Conservation (phyloP, 2,797 vertebrate species). For the Sarcophilus harrisii region DNA sequence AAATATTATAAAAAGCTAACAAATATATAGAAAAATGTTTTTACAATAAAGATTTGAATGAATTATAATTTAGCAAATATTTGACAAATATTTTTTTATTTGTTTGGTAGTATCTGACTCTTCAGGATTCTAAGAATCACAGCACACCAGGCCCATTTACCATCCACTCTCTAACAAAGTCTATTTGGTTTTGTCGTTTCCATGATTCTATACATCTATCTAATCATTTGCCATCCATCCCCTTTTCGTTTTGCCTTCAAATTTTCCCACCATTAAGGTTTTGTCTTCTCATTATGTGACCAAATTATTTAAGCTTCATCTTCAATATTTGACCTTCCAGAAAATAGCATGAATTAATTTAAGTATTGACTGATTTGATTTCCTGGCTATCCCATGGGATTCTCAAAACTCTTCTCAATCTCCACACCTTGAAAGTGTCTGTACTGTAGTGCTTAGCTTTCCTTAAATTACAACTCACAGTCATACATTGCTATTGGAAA, state of each 20-base stretch:
- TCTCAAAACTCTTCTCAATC: background rate
- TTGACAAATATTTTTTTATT: background rate
- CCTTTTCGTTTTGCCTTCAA: background rate
- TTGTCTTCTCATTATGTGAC: background rate
- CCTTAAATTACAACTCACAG: background rate
- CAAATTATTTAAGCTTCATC: background rate
- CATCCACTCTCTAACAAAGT: background rate
- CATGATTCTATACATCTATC: background rate
- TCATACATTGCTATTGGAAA: background rate
- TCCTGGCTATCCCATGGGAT: background rate
- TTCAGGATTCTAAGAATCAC: background rate
- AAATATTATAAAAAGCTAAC: background rate
- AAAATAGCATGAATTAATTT: background rate
- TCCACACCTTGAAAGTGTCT: background rate
- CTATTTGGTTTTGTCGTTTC: background rate
- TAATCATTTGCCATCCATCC: background rate
- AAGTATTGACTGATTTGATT: background rate
- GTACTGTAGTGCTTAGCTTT: accelerated
- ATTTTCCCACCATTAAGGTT: background rate
- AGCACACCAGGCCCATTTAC: background rate
- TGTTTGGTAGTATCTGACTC: background rate
- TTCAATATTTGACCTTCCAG: background rate
- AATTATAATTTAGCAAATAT: background rate
- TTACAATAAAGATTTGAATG: too few relatives aligned
- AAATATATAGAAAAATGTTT: too few relatives aligned